Base-by-base conservation (phyloP, 2,113 vertebrate genomes). In the Pholis gunnellus region DNA sequence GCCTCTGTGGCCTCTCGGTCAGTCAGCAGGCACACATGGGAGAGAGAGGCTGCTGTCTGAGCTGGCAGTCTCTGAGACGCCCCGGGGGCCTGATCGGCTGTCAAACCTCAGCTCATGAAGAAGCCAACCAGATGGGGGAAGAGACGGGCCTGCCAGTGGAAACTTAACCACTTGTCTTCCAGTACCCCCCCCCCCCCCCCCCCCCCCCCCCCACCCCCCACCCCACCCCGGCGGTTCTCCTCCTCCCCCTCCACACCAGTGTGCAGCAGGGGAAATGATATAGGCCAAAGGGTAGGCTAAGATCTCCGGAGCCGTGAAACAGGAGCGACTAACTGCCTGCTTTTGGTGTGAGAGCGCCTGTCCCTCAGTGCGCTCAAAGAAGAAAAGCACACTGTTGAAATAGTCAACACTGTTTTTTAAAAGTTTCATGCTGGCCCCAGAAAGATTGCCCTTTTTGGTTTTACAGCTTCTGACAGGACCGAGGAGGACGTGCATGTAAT, bases 261-360 rank as follows among this genome's bases (percentile, higher is more conserved):
- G 78, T 89, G 84, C 84, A 87, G 85, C 85, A 71, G 84, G 91
- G 86, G 88, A 88, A 88, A 87, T 90, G 90, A 94, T 93, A 81
- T 90, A 91, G 93, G 92, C 90, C 93, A 94, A 92, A 94, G 93
- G 93, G 89, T 91, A 94, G 90, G 86, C 93, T 90, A 93, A 94
- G 93, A 90, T 86, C 90, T 78, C 79, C 73, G 9, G 14, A 87
- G 87, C 74, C 14, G 29, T 84, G 87, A 92, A 91, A 93, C 87
- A 74, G 84, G 76, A 90, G 90, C 83, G 3, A 79, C 60, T 40
- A 17, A 79, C 77, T 78, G 70, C 72, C 72, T 36, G 59, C 27
- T 83, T 85, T 79, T 77, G 73, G 68, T 87, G 78, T 46, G 68
- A 79, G 78, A 81, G 59, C 64, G 29, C 22, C 87, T 81, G 91